A percentile compares a stretch with the other conserved stretches of the same genome.
phyloP scores from a whole-genome alignment of 2,113 vertebrate species.

The Misgurnus anguillicaudatus region DNA sequence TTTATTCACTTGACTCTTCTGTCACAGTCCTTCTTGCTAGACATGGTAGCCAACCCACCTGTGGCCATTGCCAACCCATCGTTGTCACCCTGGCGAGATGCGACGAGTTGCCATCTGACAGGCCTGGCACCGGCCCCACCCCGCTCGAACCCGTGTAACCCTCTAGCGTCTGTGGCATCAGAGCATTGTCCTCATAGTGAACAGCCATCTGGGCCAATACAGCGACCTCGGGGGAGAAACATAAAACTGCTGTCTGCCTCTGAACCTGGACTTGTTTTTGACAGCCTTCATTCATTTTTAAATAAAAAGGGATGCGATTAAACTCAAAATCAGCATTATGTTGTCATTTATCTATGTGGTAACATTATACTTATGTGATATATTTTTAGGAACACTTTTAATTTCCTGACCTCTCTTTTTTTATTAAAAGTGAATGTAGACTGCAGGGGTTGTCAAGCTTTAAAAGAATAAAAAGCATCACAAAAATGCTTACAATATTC shows the following conservation, averaged over 20 bases:
- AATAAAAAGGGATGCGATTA: conserved; percentile 49
- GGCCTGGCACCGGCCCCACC: conserved; percentile 52
- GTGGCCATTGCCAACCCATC: conserved; percentile 48
- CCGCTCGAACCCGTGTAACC: conserved; percentile 41
- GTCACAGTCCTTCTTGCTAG: conserved; percentile 45
- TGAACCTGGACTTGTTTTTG: conserved; percentile 24
- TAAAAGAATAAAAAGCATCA: no score
- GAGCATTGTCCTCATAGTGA: conserved; percentile 42
- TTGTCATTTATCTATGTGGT: no score
- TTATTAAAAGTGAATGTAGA: no score
- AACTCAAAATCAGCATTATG: conserved; percentile 10
- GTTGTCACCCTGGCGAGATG: conserved; percentile 48
- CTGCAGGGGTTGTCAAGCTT: no score
- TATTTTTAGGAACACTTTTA: no score
- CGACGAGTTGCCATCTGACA: conserved; percentile 60
- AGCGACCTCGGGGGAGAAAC: conserved; percentile 43
- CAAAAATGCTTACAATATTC: no score
- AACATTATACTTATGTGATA: no score
- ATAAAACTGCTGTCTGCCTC: conserved; percentile 47
- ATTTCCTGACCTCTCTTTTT: no score
- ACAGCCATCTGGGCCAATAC: conserved; percentile 50
- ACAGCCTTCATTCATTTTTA: conserved; percentile 37
- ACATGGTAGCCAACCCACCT: conserved; percentile 60
- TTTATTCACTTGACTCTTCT: conserved; percentile 41
- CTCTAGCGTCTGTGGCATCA: conserved; percentile 46